Conservation (phyloP, 2,888 invertebrate genomes). For the Cyclophora punctaria region DNA sequence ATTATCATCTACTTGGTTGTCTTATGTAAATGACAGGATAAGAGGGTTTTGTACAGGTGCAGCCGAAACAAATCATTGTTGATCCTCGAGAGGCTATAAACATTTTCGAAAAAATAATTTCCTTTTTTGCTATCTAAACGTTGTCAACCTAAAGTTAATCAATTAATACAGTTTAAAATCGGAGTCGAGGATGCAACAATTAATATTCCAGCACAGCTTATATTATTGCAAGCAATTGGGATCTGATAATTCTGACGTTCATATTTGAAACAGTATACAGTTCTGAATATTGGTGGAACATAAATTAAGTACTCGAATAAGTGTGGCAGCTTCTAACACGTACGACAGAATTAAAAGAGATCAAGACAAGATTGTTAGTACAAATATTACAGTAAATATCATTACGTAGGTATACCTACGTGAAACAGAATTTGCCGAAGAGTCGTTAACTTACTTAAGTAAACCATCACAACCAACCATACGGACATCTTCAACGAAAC, state of each 20-base stretch:
- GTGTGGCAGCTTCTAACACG: slow-evolving; percentile 18
- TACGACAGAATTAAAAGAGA: slow-evolving; percentile 34
- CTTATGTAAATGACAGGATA: slow-evolving; percentile 59
- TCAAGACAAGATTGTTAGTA: slow-evolving; percentile 42
- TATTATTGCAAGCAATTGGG: slow-evolving; percentile 51
- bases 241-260: slow-evolving; percentile 29
- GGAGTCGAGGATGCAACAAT: too few relatives aligned
- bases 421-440: slow-evolving; percentile 57
- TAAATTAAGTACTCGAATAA: slow-evolving; percentile 42
- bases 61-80: slow-evolving; percentile 9
- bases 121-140: not conserved
- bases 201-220: too few relatives aligned
- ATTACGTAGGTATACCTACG: slow-evolving; percentile 41
- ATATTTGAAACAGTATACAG: slow-evolving; percentile 12
- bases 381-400: slow-evolving; percentile 48
- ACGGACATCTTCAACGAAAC: slow-evolving; percentile 68
- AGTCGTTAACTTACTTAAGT: slow-evolving; percentile 71
- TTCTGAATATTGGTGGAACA: slow-evolving; percentile 29
- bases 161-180: slow-evolving; percentile 1
- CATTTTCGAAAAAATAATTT: slow-evolving; percentile 5
- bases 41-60: slow-evolving; percentile 45
- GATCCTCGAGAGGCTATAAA: slow-evolving; percentile 4
- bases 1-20: slow-evolving; percentile 21
- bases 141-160: slow-evolving; percentile 9
- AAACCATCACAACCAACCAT: slow-evolving; percentile 75